phyloP scores from a whole-genome alignment of 2,113 vertebrate genomes.

The Galemys pyrenaicus region DNA sequence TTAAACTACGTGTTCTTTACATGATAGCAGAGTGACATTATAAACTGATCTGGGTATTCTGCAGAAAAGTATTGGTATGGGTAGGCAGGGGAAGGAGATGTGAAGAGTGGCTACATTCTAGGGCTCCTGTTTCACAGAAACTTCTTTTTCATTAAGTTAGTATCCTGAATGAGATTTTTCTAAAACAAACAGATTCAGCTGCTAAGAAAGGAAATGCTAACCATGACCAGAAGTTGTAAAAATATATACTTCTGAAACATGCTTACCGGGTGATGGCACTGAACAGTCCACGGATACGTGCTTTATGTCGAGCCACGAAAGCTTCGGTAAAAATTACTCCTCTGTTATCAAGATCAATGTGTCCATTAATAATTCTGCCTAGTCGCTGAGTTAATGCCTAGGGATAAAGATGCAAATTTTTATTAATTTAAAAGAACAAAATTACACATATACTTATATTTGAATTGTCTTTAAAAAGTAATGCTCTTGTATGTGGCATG shows the following conservation, averaged over 20 bases:
- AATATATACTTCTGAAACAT: not conserved
- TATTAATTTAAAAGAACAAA: constrained; percentile 42
- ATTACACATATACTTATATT: not conserved
- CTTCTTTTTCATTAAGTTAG: not conserved
- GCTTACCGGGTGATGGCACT: constrained; percentile 94
- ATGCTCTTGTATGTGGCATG: not conserved
- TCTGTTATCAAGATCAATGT: constrained; percentile 93
- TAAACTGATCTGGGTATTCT: not conserved
- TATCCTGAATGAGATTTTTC: not conserved
- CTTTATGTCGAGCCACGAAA: constrained; percentile 94
- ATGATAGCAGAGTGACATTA: not conserved
- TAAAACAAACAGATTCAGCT: not conserved
- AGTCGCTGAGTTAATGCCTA: constrained; percentile 92
- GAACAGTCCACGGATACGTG: constrained; percentile 95
- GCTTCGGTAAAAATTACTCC: constrained; percentile 96
- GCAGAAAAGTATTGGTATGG: not conserved
- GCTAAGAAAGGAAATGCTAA: not conserved
- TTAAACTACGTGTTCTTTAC: not conserved
- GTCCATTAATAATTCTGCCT: constrained; percentile 92
- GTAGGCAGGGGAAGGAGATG: not conserved
- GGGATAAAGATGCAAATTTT: constrained; percentile 50
- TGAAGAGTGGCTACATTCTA: not conserved
- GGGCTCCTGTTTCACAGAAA: not conserved
- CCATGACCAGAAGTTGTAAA: not conserved
- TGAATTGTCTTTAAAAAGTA: not conserved